Conservation (phyloP, 2,113 vertebrate species). For the Lota lota region DNA sequence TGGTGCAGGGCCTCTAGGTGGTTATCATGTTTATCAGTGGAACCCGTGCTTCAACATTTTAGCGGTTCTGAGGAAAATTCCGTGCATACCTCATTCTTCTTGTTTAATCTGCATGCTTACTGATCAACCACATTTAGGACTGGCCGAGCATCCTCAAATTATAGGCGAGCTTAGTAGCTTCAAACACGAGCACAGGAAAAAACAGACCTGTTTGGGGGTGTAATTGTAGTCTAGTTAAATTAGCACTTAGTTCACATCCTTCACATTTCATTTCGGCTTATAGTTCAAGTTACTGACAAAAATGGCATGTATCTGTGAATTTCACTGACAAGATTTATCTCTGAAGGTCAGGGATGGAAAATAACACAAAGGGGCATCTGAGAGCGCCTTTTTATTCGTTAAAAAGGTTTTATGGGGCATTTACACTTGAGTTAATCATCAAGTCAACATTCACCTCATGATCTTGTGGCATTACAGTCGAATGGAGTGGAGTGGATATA, state of each 20-base stretch:
- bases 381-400: too few relatives aligned
- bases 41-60: constrained; percentile 56
- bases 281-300: constrained; percentile 38
- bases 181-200: neutral
- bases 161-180: too few relatives aligned
- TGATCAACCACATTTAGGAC: too few relatives aligned
- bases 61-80: constrained; percentile 7
- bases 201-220: neutral
- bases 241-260: constrained; percentile 1
- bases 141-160: too few relatives aligned
- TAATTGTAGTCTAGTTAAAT: neutral
- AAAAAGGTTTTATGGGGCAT: too few relatives aligned
- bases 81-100: constrained; percentile 7
- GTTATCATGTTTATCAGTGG: constrained; percentile 29
- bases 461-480: too few relatives aligned
- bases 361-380: too few relatives aligned
- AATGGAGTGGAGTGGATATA: too few relatives aligned
- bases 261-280: constrained; percentile 14
- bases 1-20: constrained; percentile 7
- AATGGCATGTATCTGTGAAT: constrained; percentile 48
- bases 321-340: constrained; percentile 16
- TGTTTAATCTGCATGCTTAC: neutral
- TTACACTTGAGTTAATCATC: too few relatives aligned
- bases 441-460: too few relatives aligned
- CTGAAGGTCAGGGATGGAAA: neutral